Evolutionary conservation across 2,113 vertebrate genomes (phyloP).

Genomic region (Urocolius indicus): DNA sequence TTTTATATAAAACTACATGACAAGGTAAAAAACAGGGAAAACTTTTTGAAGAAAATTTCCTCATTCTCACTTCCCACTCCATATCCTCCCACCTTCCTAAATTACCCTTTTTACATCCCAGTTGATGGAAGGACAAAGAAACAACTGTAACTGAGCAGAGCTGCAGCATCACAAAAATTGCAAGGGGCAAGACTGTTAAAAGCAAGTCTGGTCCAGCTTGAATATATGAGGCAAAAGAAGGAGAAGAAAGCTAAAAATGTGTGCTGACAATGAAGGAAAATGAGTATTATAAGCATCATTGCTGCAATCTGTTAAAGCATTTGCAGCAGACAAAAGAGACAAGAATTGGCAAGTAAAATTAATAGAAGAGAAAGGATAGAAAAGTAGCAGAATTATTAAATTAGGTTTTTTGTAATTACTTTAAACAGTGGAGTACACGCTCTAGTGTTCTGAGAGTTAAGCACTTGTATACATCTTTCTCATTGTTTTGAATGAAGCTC

Average conservation of each 20-base stretch:
- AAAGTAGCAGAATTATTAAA: background rate
- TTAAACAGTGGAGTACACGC: background rate
- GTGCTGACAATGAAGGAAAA: constrained; percentile 13
- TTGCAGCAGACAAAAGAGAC: constrained; percentile 16
- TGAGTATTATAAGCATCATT: background rate
- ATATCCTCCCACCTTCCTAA: constrained; percentile 69
- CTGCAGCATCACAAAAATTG: constrained; percentile 44
- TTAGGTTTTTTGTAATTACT: background rate
- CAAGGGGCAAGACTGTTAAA: constrained; percentile 43
- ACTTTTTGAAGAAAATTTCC: constrained; percentile 49
- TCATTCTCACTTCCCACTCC: constrained; percentile 64
- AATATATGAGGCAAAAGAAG: constrained; percentile 43
- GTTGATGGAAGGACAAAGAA: constrained; percentile 60
- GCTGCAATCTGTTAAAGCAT: background rate
- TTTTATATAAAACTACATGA: constrained; percentile 49
- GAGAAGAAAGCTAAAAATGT: constrained; percentile 57
- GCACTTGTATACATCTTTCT: background rate
- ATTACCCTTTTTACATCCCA: constrained; percentile 67
- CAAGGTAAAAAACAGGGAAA: constrained; percentile 40
- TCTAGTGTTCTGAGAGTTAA: background rate
- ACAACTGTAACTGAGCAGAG: constrained; percentile 37
- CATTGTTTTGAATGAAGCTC: background rate
- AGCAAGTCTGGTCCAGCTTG: constrained; percentile 52
- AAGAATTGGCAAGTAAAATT: background rate
- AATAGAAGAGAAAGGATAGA: background rate